Percentiles rank a stretch among this genome's conserved stretches.
Evolutionary conservation across 2,888 invertebrate genomes (phyloP).

Genomic region (Tetragonula carbonaria): DNA sequence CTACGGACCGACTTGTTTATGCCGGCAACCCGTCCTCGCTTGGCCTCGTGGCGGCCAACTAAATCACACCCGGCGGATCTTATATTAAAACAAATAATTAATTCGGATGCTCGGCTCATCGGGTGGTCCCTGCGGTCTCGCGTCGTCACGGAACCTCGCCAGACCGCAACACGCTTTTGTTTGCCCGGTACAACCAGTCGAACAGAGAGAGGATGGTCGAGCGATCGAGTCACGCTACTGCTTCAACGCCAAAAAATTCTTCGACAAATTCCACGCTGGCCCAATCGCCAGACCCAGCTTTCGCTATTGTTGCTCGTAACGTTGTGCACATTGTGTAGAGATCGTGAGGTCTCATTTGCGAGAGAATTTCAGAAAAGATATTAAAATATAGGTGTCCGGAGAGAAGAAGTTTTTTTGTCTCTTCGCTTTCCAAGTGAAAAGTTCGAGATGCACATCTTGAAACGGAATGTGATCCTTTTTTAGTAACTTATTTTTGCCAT

Average conservation of each 20-base stretch:
- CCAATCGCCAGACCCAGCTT: no score
- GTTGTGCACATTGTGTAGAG: no score
- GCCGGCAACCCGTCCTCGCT: slow-evolving; percentile 71
- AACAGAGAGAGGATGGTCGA: slow-evolving; percentile 17
- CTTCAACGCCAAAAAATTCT: slow-evolving; percentile 54
- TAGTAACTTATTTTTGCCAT: no score
- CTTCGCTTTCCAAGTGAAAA: no score
- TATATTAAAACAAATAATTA: slow-evolving; percentile 84
- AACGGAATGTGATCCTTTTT: no score
- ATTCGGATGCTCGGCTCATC: slow-evolving; percentile 81
- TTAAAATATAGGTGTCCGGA: no score
- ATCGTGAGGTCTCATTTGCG: no score
- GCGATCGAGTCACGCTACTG: slow-evolving; percentile 61
- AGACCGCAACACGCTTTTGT: slow-evolving; percentile 65
- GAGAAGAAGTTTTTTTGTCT: no score
- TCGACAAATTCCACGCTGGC: no score
- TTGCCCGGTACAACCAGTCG: slow-evolving; percentile 38
- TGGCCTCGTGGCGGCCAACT: slow-evolving; percentile 80
- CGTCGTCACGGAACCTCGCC: slow-evolving; percentile 59
- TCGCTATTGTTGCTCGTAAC: no score
- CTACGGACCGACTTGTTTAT: slow-evolving; percentile 79
- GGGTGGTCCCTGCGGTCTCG: slow-evolving; percentile 78
- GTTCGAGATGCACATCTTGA: no score
- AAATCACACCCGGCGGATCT: slow-evolving; percentile 83
- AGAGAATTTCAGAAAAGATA: no score